These are phyloP conservation scores for Sarotherodon lohbergeri DNA, from an alignment of 2,113 vertebrate species.

Conservation along the genomic window DNA sequence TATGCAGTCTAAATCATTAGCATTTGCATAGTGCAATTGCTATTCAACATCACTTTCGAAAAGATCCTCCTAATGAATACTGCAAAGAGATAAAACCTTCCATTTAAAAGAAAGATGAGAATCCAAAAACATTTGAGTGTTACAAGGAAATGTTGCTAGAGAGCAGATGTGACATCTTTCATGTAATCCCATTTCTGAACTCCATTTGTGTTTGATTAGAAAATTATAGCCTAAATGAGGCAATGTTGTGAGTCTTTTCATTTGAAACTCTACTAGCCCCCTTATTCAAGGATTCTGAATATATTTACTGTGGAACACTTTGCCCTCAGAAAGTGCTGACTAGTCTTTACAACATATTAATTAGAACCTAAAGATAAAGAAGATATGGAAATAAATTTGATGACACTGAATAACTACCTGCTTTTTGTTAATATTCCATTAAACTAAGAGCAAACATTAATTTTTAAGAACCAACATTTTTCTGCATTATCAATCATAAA, in stretches of 20 bases:
- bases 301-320: neutral
- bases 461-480: neutral
- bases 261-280: neutral
- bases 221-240: neutral
- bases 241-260: neutral
- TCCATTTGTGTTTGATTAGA: neutral
- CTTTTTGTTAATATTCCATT: neutral
- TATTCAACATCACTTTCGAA: neutral
- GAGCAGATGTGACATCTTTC: neutral
- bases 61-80: neutral
- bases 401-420: neutral
- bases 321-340: neutral
- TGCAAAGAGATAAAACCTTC: neutral
- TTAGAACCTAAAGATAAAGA: neutral
- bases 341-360: neutral
- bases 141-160: neutral
- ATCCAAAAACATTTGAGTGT: neutral
- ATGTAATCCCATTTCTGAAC: neutral
- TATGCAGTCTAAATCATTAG: neutral
- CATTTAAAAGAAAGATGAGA: neutral
- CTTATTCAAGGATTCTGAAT: neutral
- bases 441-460: neutral
- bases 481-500: neutral
- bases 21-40: neutral
- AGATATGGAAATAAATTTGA: neutral